Base-by-base conservation (phyloP, 2,888 invertebrate species). In the Mesochorus sp. region DNA sequence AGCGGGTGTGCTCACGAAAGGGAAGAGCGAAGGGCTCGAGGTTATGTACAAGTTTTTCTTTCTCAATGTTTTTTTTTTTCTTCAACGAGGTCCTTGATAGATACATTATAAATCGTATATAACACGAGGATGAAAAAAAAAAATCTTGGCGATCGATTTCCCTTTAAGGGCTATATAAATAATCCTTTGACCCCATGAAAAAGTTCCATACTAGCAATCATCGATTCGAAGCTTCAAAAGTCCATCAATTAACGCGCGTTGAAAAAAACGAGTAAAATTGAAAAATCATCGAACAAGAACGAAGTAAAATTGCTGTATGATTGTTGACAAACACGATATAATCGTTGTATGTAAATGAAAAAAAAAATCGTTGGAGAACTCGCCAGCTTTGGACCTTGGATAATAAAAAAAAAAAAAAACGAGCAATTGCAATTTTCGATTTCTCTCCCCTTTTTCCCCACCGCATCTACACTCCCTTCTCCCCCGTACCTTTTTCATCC, bases 371-470 rank as follows among this genome's bases (percentile, higher is more conserved):
- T 17, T 42, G 14, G 53, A 24, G n/a, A 28, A 44, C 21, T 74
- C 24, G 47, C 37, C 26, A 44, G 28, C 39, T 73, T 61, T 66
- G 17, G 47, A 19, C 39, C 51, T 47, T 17, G 6, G 51, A 53
- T n/a, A n/a, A n/a, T n/a, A 31, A 62, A 61, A 67, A 66, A 10
- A 6, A 39, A 64, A 42, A 64, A 42, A 10, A 6, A 44, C 44
- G 3, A 19, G 57, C 72, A 77, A 64, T 74, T 57, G 66, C 72
- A 81, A 81, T 79, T 81, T 79, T 79, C 72, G 44, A 72, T 79
- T 66, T 17, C 55, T 61, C 44, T n/a, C n/a, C n/a, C n/a, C n/a
- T n/a, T 39, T 44, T 24, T 28, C 53, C n/a, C 21, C 2, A 3
- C 28, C 61, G n/a, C n/a, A n/a, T n/a, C 26, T 26, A 24, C 28